Conservation (phyloP, 2,113 vertebrate species). For the Tangachromis dhanisi region DNA sequence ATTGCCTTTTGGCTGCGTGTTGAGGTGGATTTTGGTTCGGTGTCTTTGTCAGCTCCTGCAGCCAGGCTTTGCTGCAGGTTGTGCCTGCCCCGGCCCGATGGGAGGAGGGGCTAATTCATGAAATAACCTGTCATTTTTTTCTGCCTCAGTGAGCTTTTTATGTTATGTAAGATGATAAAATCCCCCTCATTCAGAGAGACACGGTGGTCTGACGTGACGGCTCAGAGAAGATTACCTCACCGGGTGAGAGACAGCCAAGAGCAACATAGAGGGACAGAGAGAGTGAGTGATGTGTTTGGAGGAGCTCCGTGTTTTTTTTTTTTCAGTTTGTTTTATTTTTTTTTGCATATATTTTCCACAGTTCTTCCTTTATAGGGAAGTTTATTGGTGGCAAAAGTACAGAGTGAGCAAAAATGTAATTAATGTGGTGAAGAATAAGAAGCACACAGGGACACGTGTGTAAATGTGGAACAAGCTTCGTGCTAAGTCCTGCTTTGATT, state of each 20-base stretch:
- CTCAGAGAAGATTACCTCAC: neutral
- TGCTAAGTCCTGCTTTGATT: neutral
- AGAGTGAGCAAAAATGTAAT: neutral
- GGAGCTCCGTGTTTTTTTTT: neutral
- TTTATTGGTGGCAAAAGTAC: neutral
- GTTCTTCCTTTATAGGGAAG: neutral
- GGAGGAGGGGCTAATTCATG: neutral
- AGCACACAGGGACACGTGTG: neutral
- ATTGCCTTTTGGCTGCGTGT: neutral
- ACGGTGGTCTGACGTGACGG: neutral
- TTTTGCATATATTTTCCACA: neutral
- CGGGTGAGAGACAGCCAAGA: neutral
- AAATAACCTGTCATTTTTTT: neutral
- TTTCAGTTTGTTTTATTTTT: neutral
- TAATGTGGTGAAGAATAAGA: neutral
- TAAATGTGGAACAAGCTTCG: neutral
- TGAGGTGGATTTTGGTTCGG: neutral
- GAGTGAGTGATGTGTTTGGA: neutral
- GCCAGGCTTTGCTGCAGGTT: neutral
- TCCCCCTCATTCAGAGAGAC: neutral
- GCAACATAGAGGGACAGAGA: neutral
- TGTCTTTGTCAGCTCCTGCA: neutral
- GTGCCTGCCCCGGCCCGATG: accelerated
- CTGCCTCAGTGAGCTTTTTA: neutral
- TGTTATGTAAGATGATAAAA: neutral